Percentiles rank a stretch among this genome's conserved stretches.
These are phyloP conservation scores for Neostethus bicornis DNA, from an alignment of 2,797 vertebrate genomes.

Conservation along the genomic window DNA sequence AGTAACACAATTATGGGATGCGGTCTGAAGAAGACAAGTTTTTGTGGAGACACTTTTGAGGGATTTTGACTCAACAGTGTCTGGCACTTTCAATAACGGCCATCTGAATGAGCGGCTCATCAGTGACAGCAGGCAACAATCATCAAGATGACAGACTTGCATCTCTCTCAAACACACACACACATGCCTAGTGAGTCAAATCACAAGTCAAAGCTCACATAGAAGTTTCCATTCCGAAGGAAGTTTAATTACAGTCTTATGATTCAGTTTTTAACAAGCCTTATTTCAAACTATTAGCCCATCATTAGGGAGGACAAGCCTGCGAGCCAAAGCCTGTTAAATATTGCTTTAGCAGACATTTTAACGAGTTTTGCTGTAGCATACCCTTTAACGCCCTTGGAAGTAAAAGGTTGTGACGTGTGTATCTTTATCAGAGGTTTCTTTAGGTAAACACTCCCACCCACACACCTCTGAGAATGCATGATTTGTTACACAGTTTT, in stretches of 20 bases:
- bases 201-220: conserved; percentile 26
- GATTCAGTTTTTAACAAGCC: conserved; percentile 68
- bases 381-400: conserved; percentile 73
- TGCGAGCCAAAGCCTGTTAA: conserved; percentile 66
- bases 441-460: conserved; percentile 58
- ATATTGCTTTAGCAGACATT: conserved; percentile 68
- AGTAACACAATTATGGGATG: conserved; percentile 27
- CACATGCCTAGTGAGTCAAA: conserved; percentile 43
- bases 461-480: conserved; percentile 45
- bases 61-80: conserved; percentile 49
- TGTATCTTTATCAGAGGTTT: conserved; percentile 55
- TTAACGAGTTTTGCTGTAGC: conserved; percentile 59
- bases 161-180: conserved; percentile 11
- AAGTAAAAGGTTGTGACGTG: conserved; percentile 56
- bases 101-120: conserved; percentile 29
- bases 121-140: conserved; percentile 10
- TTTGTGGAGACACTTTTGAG: conserved; percentile 30
- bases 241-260: conserved; percentile 48
- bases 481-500: conserved; percentile 51
- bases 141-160: conserved; percentile 32
- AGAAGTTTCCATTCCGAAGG: conserved; percentile 37
- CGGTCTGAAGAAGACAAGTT: conserved; percentile 18
- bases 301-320: conserved; percentile 56
- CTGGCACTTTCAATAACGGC: conserved; percentile 29
- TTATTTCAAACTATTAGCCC: conserved; percentile 63